Evolutionary conservation across 23 tunicate genomes (phyloP).

Genomic region (Ascidia mentula): DNA sequence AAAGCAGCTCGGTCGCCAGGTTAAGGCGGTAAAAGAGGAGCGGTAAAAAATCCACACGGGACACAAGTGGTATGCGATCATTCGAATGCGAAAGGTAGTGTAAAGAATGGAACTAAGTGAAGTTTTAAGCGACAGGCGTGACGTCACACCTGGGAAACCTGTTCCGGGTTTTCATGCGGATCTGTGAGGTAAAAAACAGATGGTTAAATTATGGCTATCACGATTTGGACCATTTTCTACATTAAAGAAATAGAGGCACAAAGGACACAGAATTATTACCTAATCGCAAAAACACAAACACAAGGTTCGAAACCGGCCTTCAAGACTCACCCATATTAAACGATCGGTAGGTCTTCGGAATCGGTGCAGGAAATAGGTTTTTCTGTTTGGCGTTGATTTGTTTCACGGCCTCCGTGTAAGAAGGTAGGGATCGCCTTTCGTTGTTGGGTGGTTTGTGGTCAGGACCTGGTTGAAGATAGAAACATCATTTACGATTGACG

Average conservation of each 20-base stretch:
- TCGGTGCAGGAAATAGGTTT: constrained; percentile 12
- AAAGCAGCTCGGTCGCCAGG: neutral
- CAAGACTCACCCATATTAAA: constrained; percentile 15
- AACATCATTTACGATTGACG: too few relatives aligned
- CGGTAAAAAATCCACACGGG: neutral
- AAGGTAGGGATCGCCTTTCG: constrained; percentile 48
- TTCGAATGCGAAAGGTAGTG: too few relatives aligned
- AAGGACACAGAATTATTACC: too few relatives aligned
- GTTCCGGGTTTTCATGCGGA: constrained; percentile 34
- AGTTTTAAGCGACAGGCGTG: neutral
- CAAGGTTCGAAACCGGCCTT: neutral
- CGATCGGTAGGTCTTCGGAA: constrained; percentile 22
- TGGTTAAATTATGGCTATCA: constrained; percentile 3
- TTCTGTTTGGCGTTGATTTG: constrained; percentile 55
- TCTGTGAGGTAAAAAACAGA: constrained; percentile 8
- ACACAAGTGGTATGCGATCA: too few relatives aligned
- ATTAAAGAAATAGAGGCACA: too few relatives aligned
- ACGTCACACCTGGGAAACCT: constrained; percentile 62
- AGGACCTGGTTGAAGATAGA: too few relatives aligned
- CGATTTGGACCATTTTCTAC: too few relatives aligned
- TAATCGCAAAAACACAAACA: constrained; percentile 1
- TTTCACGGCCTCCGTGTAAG: constrained; percentile 71
- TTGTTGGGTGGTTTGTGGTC: neutral
- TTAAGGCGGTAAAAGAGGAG: neutral
- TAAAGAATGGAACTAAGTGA: constrained; percentile 6